Percentiles rank a stretch among this genome's conserved stretches.
These are phyloP conservation scores for Leptinotarsa tumamoca DNA, from an alignment of 2,888 invertebrate genomes.

Conservation along the genomic window DNA sequence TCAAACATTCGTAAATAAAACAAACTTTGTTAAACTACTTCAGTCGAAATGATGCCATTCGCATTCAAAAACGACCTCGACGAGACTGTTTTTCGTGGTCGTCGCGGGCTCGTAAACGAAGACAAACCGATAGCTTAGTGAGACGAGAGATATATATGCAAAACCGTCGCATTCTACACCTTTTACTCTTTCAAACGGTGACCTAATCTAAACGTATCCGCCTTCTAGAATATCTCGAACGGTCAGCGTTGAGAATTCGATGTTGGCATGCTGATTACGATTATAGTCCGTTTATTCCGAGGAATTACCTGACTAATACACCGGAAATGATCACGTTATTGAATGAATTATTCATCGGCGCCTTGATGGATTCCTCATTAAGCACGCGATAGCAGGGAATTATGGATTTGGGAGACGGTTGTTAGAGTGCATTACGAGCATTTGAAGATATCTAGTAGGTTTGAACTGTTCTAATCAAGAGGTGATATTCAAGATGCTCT, in stretches of 20 bases:
- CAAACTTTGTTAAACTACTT: too few relatives aligned
- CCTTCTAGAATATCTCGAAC: slow-evolving; percentile 22
- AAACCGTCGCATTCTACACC: slow-evolving; percentile 39
- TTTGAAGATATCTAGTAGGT: too few relatives aligned
- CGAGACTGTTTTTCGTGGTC: not conserved
- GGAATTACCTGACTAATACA: slow-evolving; percentile 23
- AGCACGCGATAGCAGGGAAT: not conserved
- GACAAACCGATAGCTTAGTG: not conserved
- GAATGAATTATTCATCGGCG: slow-evolving; percentile 8
- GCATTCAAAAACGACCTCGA: not conserved
- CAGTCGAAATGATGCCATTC: too few relatives aligned
- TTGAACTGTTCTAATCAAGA: too few relatives aligned
- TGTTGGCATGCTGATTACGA: slow-evolving; percentile 9
- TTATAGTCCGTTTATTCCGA: slow-evolving; percentile 12
- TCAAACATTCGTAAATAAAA: too few relatives aligned
- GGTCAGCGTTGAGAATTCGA: not conserved
- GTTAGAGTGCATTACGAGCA: too few relatives aligned
- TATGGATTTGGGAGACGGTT: too few relatives aligned
- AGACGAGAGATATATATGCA: slow-evolving; percentile 30
- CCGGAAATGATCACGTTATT: slow-evolving; percentile 21
- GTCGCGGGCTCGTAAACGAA: not conserved
- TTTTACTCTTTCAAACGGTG: slow-evolving; percentile 31
- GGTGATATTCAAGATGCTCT: too few relatives aligned
- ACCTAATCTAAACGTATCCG: slow-evolving; percentile 40
- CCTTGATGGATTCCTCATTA: not conserved